Base-by-base conservation (phyloP, 2,797 vertebrate genomes). In the Myripristis jacobus region DNA sequence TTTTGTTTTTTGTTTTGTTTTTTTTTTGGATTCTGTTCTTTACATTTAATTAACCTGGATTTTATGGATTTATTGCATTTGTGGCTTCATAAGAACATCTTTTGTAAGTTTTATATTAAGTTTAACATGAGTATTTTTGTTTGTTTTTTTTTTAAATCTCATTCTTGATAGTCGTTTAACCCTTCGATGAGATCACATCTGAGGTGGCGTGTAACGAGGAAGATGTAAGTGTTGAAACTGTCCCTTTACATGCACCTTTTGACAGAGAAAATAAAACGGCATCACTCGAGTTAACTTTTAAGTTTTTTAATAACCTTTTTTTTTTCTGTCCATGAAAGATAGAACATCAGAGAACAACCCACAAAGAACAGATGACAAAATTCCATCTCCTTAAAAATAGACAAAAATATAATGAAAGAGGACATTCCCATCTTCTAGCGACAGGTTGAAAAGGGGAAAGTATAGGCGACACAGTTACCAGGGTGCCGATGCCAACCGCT, bases 321-420 rank as follows among this genome's bases (percentile, higher is more conserved):
- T n/a, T 87, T 68, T 87, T 84, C 87, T 92, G 90, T 93, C 88
- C 87, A 93, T 91, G 90, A 94, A 93, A 91, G 93, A 91, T 76
- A 89, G 88, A 94, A 93, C 92, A 93, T 93, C 83, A 90, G 90
- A 91, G 87, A 93, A 94, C 93, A 94, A 92, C 79, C 92, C 90
- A 94, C 91, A 89, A 91, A 91, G 87, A 93, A 90, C 91, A 92
- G 88, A 92, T 82, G 89, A 92, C 91, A 90, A 87, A 85, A 87
- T 74, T 92, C 72, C 79, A 89, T 90, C 91, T 91, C 77, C 61
- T 89, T 88, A 84, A 93, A 94, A 94, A 92, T 80, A 75, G 84
- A 91, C 89, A 86, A 88, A 92, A 91, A 84, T 78, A 91, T 74
- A 88, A 91, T 84, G 79, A 89, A 77, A 89, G 75, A 80, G 77